Conservation (phyloP, 2,888 invertebrate species). For the Melangyna quadrimaculata region DNA sequence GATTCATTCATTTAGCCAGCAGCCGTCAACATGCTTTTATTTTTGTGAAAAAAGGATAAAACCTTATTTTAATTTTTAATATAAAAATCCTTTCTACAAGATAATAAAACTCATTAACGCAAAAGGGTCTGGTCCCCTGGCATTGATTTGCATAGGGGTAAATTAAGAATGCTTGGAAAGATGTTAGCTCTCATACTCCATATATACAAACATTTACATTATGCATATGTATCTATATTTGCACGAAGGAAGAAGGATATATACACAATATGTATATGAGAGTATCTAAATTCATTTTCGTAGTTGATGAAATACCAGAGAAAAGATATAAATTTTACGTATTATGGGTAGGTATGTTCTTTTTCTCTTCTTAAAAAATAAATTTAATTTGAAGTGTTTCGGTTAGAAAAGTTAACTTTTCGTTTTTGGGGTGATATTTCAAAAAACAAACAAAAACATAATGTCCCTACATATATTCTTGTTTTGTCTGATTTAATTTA, state of each 20-base stretch:
- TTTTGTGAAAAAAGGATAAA: constrained; percentile 39
- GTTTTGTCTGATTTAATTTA: too few species aligned
- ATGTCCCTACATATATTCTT: not conserved
- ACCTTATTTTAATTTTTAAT: constrained; percentile 72
- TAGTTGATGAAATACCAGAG: constrained; percentile 33
- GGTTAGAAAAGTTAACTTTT: constrained; percentile 48
- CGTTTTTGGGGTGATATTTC: constrained; percentile 9
- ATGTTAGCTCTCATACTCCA: constrained; percentile 22
- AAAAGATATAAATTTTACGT: constrained; percentile 45
- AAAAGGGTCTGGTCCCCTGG: constrained; percentile 71
- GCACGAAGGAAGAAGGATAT: not conserved
- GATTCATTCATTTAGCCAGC: constrained; percentile 58
- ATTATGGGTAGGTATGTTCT: constrained; percentile 28
- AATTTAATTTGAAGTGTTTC: constrained; percentile 69
- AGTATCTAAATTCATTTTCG: too few species aligned
- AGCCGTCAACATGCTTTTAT: constrained; percentile 51
- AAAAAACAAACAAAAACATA: too few species aligned
- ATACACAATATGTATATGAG: not conserved
- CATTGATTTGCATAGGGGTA: constrained; percentile 72
- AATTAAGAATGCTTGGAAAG: constrained; percentile 69
- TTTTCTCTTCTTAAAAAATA: constrained; percentile 43
- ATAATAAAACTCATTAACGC: constrained; percentile 72
- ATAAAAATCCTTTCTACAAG: constrained; percentile 72
- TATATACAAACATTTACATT: not conserved
- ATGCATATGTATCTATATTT: not conserved